phyloP scores from a whole-genome alignment of 1,140 invertebrate species.

The Meloidogyne floridensis region DNA sequence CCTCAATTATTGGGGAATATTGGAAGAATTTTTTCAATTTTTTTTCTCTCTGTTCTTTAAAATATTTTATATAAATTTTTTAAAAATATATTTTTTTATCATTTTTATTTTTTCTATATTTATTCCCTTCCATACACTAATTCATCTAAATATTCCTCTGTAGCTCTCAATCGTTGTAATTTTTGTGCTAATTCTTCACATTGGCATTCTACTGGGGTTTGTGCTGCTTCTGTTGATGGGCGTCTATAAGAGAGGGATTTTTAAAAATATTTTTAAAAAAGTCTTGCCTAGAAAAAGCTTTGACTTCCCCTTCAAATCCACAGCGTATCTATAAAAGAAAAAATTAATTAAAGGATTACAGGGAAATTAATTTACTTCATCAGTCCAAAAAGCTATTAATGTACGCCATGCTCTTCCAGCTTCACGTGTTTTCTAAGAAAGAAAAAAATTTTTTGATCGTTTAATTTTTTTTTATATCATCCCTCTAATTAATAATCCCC shows the following conservation, averaged over 20 bases:
- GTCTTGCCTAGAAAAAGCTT: constrained; percentile 48
- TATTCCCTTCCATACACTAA: background rate
- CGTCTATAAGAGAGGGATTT: background rate
- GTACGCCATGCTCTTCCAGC: constrained; percentile 53
- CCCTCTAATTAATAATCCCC: background rate
- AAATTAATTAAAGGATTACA: no score
- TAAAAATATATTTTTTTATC: no score
- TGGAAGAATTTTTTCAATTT: no score
- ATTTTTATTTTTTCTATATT: background rate
- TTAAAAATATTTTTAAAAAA: background rate
- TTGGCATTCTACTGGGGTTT: background rate
- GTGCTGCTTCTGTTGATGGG: constrained; percentile 8
- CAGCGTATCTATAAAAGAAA: constrained; percentile 30
- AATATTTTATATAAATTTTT: background rate
- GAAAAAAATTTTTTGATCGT: background rate
- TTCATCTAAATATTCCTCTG: constrained; percentile 3
- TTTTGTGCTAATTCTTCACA: constrained; percentile 18
- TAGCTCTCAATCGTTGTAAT: constrained; percentile 21
- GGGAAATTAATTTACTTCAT: constrained; percentile 34
- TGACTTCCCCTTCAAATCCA: constrained; percentile 50
- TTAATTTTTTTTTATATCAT: no score
- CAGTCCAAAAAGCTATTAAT: constrained; percentile 52
- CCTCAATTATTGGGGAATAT: no score
- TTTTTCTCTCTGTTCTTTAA: no score
- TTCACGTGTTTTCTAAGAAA: constrained; percentile 49